Base-by-base conservation (phyloP, 2,888 invertebrate genomes). In the Apoda limacodes region DNA sequence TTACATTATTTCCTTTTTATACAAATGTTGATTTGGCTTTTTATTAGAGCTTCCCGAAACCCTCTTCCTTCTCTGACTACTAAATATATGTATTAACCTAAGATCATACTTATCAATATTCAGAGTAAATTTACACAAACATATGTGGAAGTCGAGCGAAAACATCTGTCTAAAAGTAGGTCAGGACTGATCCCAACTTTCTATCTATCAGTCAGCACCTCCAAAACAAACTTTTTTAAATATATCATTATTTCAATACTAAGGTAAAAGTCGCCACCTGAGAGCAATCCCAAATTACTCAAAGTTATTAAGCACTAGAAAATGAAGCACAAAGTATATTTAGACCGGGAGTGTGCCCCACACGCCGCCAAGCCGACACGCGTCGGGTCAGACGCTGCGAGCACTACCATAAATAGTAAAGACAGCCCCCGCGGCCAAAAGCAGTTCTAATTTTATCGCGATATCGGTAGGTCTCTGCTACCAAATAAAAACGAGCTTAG, bases 1-100 rank as follows among this genome's bases (percentile, higher is more conserved):
- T 82, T 81, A 81, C 81, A 81, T 66, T 57, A 68, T 71, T 78
- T 81, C 76, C 76, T 78, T 82, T 74, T 75, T 76, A 71, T 75
- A 76, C 69, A 66, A 52, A 58, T 58, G 54, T 64, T 63, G 69
- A 60, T 72, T 71, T 70, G 59, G 64, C 62, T 67, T 65, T 69
- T 65, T 55, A 63, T 62, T 59, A 48, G 48, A 44, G 42, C 41
- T 40, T 48, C 51, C 55, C 43, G 40, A 41, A 51, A 50, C 61
- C 37, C 37, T 35, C 42, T 48, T 54, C 54, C 52, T 50, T 40
- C 43, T 42, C 35, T 43, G 23, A 17, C 13, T 3, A 11, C 25
- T 6, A n/a, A n/a, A n/a, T n/a, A n/a, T n/a, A n/a, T n/a, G n/a
- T n/a, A n/a, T n/a, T n/a, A n/a, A n/a, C n/a, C n/a, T n/a, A n/a